Percentiles rank a stretch among this genome's conserved stretches.
Evolutionary conservation across 1,140 invertebrate genomes (phyloP).

Genomic region (Lordiphosa clarofinis): DNA sequence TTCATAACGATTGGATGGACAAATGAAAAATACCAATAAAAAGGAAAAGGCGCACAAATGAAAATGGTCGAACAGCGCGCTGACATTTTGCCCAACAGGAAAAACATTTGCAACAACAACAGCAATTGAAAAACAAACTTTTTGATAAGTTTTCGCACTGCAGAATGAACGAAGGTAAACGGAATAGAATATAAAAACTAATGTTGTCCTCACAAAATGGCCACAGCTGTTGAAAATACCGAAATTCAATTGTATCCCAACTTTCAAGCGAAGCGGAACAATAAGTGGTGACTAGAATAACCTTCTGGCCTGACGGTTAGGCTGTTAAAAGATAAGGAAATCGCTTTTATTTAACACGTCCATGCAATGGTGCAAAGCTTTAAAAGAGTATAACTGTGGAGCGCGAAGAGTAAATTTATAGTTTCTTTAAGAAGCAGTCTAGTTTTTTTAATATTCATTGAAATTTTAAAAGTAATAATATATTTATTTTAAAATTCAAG

Average conservation of each 20-base stretch:
- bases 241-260: constrained; percentile 31
- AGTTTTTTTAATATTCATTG: too few relatives aligned
- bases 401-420: too few relatives aligned
- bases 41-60: constrained; percentile 8
- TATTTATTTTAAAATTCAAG: too few relatives aligned
- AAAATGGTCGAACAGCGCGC: constrained; percentile 35
- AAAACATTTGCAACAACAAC: constrained; percentile 13
- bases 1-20: constrained; percentile 7
- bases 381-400: too few relatives aligned
- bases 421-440: too few relatives aligned
- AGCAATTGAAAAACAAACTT: constrained; percentile 3
- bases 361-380: too few relatives aligned
- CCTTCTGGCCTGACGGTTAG: too few relatives aligned
- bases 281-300: too few relatives aligned
- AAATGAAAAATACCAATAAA: constrained; percentile 25
- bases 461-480: too few relatives aligned
- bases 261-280: too few relatives aligned
- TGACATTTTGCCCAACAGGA: constrained; percentile 31
- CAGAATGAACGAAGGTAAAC: constrained; percentile 44
- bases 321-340: too few relatives aligned
- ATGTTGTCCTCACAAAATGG: constrained; percentile 37
- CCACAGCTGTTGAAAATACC: constrained; percentile 43
- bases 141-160: constrained; percentile 48
- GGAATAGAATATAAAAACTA: constrained; percentile 67
- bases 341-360: too few relatives aligned